Evolutionary conservation across 2,113 vertebrate genomes (phyloP).

Genomic region (Trematomus loennbergii): DNA sequence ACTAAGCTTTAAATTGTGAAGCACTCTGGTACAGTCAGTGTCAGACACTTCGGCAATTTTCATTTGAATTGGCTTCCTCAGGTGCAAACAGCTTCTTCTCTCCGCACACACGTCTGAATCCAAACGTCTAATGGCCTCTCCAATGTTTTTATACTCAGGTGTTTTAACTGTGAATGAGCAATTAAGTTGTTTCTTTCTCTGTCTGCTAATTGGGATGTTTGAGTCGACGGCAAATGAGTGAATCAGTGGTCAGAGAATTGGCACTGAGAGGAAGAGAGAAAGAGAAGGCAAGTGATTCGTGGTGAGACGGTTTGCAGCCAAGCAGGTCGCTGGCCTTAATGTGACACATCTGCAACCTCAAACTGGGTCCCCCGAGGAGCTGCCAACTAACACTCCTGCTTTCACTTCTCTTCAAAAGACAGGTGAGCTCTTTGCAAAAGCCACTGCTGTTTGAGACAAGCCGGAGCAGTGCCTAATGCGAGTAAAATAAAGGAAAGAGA

Average conservation of each 20-base stretch:
- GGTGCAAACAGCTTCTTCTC: conserved; percentile 44
- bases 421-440: conserved; percentile 52
- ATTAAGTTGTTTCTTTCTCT: conserved; percentile 37
- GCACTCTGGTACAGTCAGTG: conserved; percentile 34
- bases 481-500: conserved; percentile 34
- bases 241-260: conserved; percentile 31
- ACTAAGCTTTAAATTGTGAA: conserved; percentile 37
- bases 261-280: not conserved
- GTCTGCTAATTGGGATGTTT: conserved; percentile 62
- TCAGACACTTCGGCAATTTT: conserved; percentile 34
- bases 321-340: conserved; percentile 61
- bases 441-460: conserved; percentile 43
- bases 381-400: conserved; percentile 47
- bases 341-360: conserved; percentile 66
- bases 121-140: conserved; percentile 41
- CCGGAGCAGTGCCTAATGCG: conserved; percentile 16
- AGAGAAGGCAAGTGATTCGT: conserved; percentile 33
- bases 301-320: conserved; percentile 36
- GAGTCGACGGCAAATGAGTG: conserved; percentile 39
- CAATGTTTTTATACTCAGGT: conserved; percentile 14
- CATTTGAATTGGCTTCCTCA: conserved; percentile 53
- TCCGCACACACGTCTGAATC: conserved; percentile 38
- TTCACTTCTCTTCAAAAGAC: conserved; percentile 30
- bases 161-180: conserved; percentile 44
- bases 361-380: conserved; percentile 40